These are phyloP conservation scores for Orchesellides sinensis DNA, from an alignment of 2,888 invertebrate genomes.

Conservation along the genomic window DNA sequence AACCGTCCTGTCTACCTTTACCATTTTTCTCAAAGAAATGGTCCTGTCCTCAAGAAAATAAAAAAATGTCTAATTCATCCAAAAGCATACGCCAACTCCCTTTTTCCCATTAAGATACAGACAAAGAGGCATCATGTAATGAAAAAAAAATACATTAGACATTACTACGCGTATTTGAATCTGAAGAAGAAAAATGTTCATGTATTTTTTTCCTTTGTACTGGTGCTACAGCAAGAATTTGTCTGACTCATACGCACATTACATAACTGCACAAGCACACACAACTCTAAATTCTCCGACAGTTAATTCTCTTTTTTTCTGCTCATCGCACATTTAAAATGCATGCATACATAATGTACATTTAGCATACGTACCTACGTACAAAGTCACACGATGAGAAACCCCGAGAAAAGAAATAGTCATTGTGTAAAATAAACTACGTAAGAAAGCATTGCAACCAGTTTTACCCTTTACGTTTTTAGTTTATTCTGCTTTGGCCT, in stretches of 20 bases:
- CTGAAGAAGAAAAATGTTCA: no score
- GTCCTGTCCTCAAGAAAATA: no score
- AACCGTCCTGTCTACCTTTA: no score
- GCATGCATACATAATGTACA: constrained; percentile 35
- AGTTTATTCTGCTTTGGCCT: background rate
- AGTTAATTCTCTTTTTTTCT: constrained; percentile 41
- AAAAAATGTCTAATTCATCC: no score
- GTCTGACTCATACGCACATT: constrained; percentile 15
- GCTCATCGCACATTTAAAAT: constrained; percentile 6
- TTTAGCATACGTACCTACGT: background rate
- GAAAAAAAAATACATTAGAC: background rate
- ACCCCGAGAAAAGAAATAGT: constrained; percentile 58
- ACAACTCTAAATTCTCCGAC: background rate
- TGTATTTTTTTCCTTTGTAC: no score
- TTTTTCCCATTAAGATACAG: no score
- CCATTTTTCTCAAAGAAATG: no score
- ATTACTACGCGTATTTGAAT: background rate
- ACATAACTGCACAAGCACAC: no score
- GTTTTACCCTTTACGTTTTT: constrained; percentile 6
- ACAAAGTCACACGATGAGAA: constrained; percentile 59
- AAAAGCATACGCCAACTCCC: no score
- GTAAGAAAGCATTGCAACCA: constrained; percentile 37
- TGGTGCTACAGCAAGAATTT: constrained; percentile 12
- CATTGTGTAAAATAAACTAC: constrained; percentile 40
- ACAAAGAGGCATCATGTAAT: constrained; percentile 46